Base-by-base conservation (phyloP, 1,140 invertebrate genomes). In the Ruditapes philippinarum region DNA sequence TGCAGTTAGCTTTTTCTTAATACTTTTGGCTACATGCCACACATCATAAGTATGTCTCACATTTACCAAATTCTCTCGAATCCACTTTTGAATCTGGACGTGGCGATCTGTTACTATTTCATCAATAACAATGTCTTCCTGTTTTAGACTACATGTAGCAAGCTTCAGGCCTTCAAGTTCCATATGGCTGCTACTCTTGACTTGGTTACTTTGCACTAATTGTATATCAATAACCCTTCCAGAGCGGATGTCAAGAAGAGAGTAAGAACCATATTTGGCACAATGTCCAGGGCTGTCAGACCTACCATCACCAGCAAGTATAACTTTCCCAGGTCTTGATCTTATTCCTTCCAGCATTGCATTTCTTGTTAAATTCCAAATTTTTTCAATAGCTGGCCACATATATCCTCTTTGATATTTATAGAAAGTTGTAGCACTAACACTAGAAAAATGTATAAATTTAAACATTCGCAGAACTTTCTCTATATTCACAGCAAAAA, bases 1-100 rank as follows among this genome's bases (percentile, higher is more conserved):
- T 11, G 7, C 51, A 14, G 22, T 54, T 22, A 54, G 22, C 17
- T 65, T 65, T 28, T 65, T 65, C 60, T 65, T 65, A 3, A 65
- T 89, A 92, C 91, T 90, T 90, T 92, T 92, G 19, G 90, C 90
- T n/a, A 91, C 89, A 90, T 90, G 90, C 89, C 89, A 91, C 0
- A 92, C 87, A 89, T 92, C 90, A 82, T 42, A 87, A 28, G 62
- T 51, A 45, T 91, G 92, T 1, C n/a, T 49, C 0, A 62, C 88
- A 1, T 82, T 57, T 14, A 31, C 22, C 25, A 60, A 38, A 31
- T 89, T 74, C 65, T 90, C 91, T 38, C 87, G 76, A 0, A 92
- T 70, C 74, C 79, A 91, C 60, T 92, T 92, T 7, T 74, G 19
- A 12, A 92, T 78, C 33, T 76, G 76, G 1, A 80, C 14, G 49